A percentile compares a stretch with the other conserved stretches of the same genome.
phyloP scores from a whole-genome alignment of 1,140 invertebrate species.

The Scaptomyza pallida region DNA sequence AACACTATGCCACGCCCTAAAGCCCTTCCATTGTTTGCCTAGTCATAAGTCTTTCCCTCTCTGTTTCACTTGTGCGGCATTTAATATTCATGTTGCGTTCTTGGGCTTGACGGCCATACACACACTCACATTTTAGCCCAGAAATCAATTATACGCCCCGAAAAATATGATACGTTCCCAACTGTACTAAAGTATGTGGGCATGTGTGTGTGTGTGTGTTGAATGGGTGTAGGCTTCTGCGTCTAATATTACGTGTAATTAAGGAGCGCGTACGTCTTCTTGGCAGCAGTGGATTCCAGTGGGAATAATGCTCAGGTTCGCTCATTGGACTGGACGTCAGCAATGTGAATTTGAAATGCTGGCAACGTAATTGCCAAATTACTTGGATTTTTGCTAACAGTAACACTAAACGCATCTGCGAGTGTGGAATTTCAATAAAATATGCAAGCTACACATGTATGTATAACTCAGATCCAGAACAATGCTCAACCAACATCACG shows the following conservation, averaged over 20 bases:
- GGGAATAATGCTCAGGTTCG: slow-evolving; percentile 26
- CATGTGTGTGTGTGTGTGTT: slow-evolving; percentile 3
- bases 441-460: slow-evolving; percentile 73
- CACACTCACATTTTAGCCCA: slow-evolving; percentile 60
- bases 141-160: slow-evolving; percentile 74
- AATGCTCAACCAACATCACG: slow-evolving; percentile 55
- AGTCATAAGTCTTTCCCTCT: slow-evolving; percentile 8
- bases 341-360: slow-evolving; percentile 65
- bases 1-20: slow-evolving; percentile 14
- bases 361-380: slow-evolving; percentile 74
- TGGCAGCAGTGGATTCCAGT: slow-evolving; percentile 8
- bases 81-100: slow-evolving; percentile 74
- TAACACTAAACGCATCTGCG: slow-evolving; percentile 72
- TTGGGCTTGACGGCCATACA: slow-evolving; percentile 18
- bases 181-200: neutral
- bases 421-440: slow-evolving; percentile 78
- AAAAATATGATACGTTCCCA: slow-evolving; percentile 64
- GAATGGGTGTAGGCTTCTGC: slow-evolving; percentile 8
- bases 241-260: slow-evolving; percentile 76
- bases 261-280: slow-evolving; percentile 37
- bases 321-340: slow-evolving; percentile 6
- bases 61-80: slow-evolving; percentile 18
- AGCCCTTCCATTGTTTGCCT: slow-evolving; percentile 10
- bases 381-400: slow-evolving; percentile 61
- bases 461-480: slow-evolving; percentile 27